Conservation (phyloP, 2,888 invertebrate species). For the Timandra comae region DNA sequence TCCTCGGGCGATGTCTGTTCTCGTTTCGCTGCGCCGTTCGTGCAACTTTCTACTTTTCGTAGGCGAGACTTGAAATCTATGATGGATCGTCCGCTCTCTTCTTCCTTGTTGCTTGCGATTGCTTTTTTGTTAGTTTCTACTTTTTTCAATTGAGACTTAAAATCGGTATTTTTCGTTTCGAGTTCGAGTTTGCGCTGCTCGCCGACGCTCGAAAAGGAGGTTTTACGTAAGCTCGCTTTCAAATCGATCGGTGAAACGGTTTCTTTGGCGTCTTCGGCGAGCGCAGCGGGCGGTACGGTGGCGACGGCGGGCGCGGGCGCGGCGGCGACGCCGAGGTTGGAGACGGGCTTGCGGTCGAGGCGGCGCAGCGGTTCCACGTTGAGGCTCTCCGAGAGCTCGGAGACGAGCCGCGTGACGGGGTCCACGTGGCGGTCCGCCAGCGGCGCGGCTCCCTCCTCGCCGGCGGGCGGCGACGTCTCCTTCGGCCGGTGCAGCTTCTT, state of each 20-base stretch:
- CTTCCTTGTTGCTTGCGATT: conserved; percentile 67
- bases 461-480: conserved; percentile 67
- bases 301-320: conserved; percentile 30
- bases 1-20: conserved; percentile 56
- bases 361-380: conserved; percentile 75
- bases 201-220: conserved; percentile 37
- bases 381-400: conserved; percentile 90
- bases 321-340: conserved; percentile 31
- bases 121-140: conserved; percentile 82
- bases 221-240: conserved; percentile 70
- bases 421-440: conserved; percentile 71
- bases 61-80: conserved; percentile 90
- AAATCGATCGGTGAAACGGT: conserved; percentile 61
- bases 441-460: conserved; percentile 17
- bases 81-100: conserved; percentile 77
- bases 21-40: conserved; percentile 41
- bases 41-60: conserved; percentile 83
- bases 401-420: conserved; percentile 87
- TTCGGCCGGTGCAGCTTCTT: conserved; percentile 76
- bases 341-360: conserved; percentile 16
- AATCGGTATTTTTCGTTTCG: conserved; percentile 60
- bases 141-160: conserved; percentile 84
- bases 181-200: conserved; percentile 32
- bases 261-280: conserved; percentile 32
- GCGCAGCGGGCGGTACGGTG: conserved; percentile 26